Base-by-base conservation (phyloP, 92 coral and sea anemone species). In the Bergia puertoricense region DNA sequence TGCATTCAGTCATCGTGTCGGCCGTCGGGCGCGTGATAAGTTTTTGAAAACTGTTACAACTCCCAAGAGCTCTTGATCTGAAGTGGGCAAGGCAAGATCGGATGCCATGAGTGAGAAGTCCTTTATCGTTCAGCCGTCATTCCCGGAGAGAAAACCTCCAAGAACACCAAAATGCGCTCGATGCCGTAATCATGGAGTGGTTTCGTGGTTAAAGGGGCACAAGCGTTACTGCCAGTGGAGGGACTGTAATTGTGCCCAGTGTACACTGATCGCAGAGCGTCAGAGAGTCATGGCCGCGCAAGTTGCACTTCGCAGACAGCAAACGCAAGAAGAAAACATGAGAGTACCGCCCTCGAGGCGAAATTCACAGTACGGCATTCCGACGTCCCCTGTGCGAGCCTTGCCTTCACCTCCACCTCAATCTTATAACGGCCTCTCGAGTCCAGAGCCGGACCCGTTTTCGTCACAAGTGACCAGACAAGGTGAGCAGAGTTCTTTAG, bases 291-390 rank as follows among this genome's bases (percentile, higher is more conserved):
- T 95, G 98, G 98, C 98, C 1, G 98, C 98, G 22, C 98, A 95
- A 76, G 98, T 95, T 15, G 98, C 98, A 0, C 90, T 95, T 20
- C 89, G 98, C 68, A 86, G 98, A 38, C 98, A 95, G 77, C 98
- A 95, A 77, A 97, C 99, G 7, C 99, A 97, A 76, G 99, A 97
- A 81, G 99, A 97, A 78, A 90, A n/a, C 43, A 94, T 97, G 93
- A 88, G 95, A 74, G 92, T 85, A 7, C 95, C 91, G 72, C 74
- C 88, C 23, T 67, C 88, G 14, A 79, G 88, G 59, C 92, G 88
- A 68, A 75, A 56, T 2, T 79, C 93, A 20, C 18, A 91, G 2
- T 92, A 81, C 46, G 77, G 79, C 87, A 89, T 89, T 73, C 82
- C 92, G 69, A 80, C 80, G 50, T 85, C 94, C 69, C 84, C 94